phyloP scores from a whole-genome alignment of 2,113 vertebrate species.

The Martes martes region DNA sequence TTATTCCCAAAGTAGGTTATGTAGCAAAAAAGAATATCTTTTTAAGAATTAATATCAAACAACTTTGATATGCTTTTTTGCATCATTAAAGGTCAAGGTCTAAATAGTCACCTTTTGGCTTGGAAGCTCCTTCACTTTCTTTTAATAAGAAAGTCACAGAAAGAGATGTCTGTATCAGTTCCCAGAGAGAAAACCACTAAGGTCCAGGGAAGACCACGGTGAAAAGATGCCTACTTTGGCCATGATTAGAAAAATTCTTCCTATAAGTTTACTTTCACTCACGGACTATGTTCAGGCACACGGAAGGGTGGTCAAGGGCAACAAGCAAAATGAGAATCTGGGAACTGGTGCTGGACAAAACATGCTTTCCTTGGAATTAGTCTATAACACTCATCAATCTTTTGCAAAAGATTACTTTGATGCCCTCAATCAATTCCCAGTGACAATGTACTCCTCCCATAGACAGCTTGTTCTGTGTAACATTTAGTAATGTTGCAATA shows the following conservation, averaged over 20 bases:
- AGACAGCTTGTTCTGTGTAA: not conserved
- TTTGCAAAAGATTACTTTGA: not conserved
- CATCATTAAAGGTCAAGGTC: not conserved
- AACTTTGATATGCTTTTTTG: not conserved
- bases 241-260: not conserved
- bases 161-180: not conserved
- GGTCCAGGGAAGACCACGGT: not conserved
- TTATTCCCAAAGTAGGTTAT: conserved; percentile 17
- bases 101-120: not conserved
- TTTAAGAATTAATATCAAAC: not conserved
- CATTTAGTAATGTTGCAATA: not conserved
- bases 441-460: not conserved
- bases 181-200: not conserved
- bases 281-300: not conserved
- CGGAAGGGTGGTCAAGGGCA: not conserved
- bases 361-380: not conserved
- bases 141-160: conserved; percentile 4
- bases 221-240: not conserved
- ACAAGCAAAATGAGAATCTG: not conserved
- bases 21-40: not conserved
- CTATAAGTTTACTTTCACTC: not conserved
- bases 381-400: not conserved
- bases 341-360: not conserved
- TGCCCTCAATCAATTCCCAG: not conserved
- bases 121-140: not conserved